Evolutionary conservation across 1,140 invertebrate species (phyloP).

Genomic region (Drosophila watanabei): DNA sequence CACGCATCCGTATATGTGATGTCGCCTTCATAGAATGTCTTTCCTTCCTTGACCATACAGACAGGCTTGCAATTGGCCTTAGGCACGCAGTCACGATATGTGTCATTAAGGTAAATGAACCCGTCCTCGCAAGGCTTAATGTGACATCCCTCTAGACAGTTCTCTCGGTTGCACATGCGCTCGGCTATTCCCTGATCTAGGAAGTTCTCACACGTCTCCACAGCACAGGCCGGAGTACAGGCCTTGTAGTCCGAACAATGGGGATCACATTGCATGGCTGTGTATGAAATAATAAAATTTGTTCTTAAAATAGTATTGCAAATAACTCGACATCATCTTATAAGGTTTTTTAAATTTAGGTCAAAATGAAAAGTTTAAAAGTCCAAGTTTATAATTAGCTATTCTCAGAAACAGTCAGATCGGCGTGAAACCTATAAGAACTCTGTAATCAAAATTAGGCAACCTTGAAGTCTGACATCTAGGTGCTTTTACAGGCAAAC

Average conservation of each 20-base stretch:
- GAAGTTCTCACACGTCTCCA: constrained; percentile 94
- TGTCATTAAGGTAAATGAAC: constrained; percentile 90
- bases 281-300: neutral
- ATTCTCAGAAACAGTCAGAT: neutral
- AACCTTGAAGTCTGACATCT: neutral
- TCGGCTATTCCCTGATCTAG: constrained; percentile 87
- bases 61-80: constrained; percentile 89
- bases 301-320: neutral
- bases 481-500: no score
- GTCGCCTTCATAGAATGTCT: constrained; percentile 92
- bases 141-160: constrained; percentile 90
- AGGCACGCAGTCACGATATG: constrained; percentile 90
- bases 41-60: constrained; percentile 89
- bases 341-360: no score
- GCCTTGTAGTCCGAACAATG: constrained; percentile 92
- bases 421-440: neutral
- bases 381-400: neutral
- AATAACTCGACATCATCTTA: neutral
- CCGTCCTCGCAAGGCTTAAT: constrained; percentile 90
- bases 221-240: constrained; percentile 93
- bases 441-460: neutral
- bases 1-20: constrained; percentile 91
- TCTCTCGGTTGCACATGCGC: constrained; percentile 89
- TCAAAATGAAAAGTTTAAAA: neutral
- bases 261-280: constrained; percentile 95